Evolutionary conservation across 2,797 vertebrate genomes (phyloP).

Genomic region (Pseudochirops corinnae): DNA sequence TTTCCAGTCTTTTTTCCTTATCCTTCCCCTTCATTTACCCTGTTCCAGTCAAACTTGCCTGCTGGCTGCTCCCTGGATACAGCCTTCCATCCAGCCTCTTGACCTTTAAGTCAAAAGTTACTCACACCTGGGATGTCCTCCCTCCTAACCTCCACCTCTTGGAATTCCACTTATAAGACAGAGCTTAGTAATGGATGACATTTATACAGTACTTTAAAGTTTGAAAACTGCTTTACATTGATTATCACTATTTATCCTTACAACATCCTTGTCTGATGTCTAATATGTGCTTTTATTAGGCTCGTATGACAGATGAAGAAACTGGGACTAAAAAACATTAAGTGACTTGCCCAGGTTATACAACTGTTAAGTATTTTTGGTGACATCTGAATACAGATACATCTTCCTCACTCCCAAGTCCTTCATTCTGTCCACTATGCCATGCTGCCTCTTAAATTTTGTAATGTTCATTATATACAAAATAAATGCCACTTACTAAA

Average conservation of each 20-base stretch:
- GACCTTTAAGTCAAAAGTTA: not conserved
- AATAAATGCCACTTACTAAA: not conserved
- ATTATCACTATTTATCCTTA: not conserved
- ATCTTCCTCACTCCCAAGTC: not conserved
- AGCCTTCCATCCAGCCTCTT: not conserved
- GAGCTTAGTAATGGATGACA: not conserved
- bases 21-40: not conserved
- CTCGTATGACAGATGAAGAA: not conserved
- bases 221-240: not conserved
- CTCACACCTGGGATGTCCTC: not conserved
- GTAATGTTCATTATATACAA: not conserved
- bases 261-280: not conserved
- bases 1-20: not conserved
- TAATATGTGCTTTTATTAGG: not conserved
- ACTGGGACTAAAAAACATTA: not conserved
- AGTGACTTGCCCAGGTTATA: not conserved
- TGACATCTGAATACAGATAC: not conserved
- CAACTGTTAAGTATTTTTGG: not conserved
- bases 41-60: not conserved
- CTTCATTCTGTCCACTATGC: not conserved
- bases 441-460: not conserved
- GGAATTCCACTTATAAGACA: not conserved
- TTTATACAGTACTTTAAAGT: not conserved
- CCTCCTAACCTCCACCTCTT: not conserved
- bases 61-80: not conserved